These are phyloP conservation scores for Pantherophis vulpinus DNA, from an alignment of 2,797 vertebrate genomes.

Conservation along the genomic window DNA sequence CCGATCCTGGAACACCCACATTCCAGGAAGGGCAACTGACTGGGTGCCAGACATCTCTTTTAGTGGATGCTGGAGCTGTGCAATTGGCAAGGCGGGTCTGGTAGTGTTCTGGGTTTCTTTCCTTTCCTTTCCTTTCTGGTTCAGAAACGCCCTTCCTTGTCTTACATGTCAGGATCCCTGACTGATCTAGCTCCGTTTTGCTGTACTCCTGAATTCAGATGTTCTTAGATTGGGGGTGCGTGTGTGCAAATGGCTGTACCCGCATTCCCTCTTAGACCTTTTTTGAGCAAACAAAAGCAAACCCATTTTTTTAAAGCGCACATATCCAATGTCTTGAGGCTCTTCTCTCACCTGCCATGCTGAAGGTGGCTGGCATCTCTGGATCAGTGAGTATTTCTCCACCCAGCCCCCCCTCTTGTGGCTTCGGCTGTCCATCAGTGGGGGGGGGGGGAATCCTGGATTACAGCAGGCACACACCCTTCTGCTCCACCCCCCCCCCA, in stretches of 20 bases:
- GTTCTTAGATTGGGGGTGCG: not conserved
- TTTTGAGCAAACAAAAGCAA: not conserved
- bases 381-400: not conserved
- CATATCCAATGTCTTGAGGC: not conserved
- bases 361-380: not conserved
- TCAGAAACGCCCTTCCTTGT: not conserved
- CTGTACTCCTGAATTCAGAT: not conserved
- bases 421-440: not conserved
- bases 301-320: no score
- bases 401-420: not conserved
- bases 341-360: not conserved
- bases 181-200: not conserved
- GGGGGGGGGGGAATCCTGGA: not conserved
- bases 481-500: accelerated
- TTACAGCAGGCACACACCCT: not conserved
- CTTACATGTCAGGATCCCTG: not conserved
- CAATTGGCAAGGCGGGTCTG: not conserved
- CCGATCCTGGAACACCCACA: not conserved
- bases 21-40: not conserved
- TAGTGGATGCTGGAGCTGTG: not conserved
- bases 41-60: not conserved
- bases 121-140: not conserved
- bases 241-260: no score
- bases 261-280: no score
- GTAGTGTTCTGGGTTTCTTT: not conserved